Evolutionary conservation across 2,888 invertebrate genomes (phyloP).

Genomic region (Gari tellinella): DNA sequence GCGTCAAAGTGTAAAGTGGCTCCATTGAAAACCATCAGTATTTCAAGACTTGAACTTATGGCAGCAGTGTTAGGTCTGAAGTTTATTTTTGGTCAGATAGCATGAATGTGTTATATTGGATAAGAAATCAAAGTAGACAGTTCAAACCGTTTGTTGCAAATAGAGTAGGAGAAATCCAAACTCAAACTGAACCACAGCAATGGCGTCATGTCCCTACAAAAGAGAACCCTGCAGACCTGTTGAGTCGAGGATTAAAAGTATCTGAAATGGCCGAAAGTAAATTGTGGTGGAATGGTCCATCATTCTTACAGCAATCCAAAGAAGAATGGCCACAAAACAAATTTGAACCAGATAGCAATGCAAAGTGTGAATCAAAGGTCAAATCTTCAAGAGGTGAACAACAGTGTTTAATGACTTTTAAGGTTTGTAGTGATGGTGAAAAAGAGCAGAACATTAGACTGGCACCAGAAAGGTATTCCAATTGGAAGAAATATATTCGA

Average conservation of each 20-base stretch:
- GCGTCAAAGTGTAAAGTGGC: conserved; percentile 28
- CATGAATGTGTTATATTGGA: conserved; percentile 25
- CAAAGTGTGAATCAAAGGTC: neutral
- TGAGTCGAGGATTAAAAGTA: neutral
- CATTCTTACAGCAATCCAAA: conserved; percentile 1
- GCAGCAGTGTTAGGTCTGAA: conserved; percentile 14
- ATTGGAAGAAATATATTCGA: conserved; percentile 3
- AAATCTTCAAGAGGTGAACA: too few species aligned
- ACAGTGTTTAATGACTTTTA: too few species aligned
- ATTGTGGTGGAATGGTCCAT: conserved; percentile 29
- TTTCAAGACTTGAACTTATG: conserved; percentile 28
- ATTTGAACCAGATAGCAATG: neutral
- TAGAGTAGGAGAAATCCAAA: conserved; percentile 17
- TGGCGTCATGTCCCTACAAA: conserved; percentile 14
- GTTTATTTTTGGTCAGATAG: conserved; percentile 39
- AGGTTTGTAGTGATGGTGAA: too few species aligned
- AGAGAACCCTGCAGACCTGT: conserved; percentile 30
- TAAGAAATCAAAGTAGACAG: conserved; percentile 9
- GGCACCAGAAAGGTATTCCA: conserved; percentile 10
- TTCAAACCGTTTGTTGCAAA: conserved; percentile 32
- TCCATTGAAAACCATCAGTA: conserved; percentile 15
- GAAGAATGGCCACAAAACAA: conserved; percentile 29
- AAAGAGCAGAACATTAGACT: neutral
- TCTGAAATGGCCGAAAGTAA: neutral
- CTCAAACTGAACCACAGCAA: conserved; percentile 2